Evolutionary conservation across 2,113 vertebrate species (phyloP).

Genomic region (Rhabdornis inornatus): DNA sequence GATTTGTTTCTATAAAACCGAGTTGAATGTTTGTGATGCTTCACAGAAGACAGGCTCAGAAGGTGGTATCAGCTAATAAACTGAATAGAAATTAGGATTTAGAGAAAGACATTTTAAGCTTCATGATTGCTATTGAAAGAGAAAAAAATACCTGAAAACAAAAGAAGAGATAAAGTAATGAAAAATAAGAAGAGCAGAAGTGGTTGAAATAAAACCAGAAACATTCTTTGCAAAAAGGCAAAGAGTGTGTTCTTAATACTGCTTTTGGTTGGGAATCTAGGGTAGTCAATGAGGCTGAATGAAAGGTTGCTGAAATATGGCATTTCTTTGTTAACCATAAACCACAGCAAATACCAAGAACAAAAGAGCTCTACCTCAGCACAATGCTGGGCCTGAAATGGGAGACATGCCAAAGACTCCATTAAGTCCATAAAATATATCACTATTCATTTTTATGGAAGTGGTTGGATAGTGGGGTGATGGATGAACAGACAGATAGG

Average conservation of each 20-base stretch:
- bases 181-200: not conserved
- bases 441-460: constrained; percentile 3
- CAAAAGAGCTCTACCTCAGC: not conserved
- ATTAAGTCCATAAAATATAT: not conserved
- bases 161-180: not conserved
- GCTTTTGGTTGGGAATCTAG: not conserved
- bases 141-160: not conserved
- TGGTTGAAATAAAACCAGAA: not conserved
- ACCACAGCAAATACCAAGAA: not conserved
- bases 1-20: not conserved
- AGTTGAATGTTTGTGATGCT: not conserved
- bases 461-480: not conserved
- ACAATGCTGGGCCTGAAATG: not conserved
- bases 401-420: not conserved
- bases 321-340: not conserved
- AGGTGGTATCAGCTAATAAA: not conserved
- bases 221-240: not conserved
- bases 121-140: not conserved
- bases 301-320: not conserved
- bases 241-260: not conserved
- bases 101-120: not conserved
- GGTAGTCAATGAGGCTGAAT: not conserved
- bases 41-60: not conserved
- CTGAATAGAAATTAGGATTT: not conserved
- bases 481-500: constrained; percentile 17